These are phyloP conservation scores for Cataglyphis hispanica DNA, from an alignment of 1,140 invertebrate genomes.

Conservation along the genomic window DNA sequence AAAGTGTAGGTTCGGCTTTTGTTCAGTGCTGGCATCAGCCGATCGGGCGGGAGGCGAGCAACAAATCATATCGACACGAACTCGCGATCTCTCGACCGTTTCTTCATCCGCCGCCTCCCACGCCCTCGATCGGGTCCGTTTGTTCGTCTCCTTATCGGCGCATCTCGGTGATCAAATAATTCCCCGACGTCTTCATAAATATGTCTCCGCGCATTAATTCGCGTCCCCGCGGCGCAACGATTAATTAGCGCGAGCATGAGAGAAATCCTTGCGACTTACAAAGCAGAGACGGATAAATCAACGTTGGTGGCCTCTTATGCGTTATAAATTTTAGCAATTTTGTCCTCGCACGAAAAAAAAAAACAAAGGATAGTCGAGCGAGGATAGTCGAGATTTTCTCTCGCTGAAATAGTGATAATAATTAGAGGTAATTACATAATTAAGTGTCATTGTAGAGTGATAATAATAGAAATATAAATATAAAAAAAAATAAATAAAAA, in stretches of 20 bases:
- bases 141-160: constrained; percentile 31
- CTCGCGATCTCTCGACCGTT: constrained; percentile 24
- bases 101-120: constrained; percentile 62
- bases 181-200: constrained; percentile 57
- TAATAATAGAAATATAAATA: neutral
- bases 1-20: constrained; percentile 64
- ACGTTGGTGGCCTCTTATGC: constrained; percentile 10
- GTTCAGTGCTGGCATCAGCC: constrained; percentile 28
- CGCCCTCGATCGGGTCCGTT: constrained; percentile 59
- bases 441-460: neutral
- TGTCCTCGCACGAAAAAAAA: neutral
- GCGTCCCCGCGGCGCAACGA: constrained; percentile 17
- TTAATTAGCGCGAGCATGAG: constrained; percentile 57
- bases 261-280: constrained; percentile 10
- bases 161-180: constrained; percentile 20
- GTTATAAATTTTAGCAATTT: constrained; percentile 43
- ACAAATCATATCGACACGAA: constrained; percentile 73
- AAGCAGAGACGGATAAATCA: constrained; percentile 29
- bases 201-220: constrained; percentile 17
- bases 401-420: neutral
- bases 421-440: neutral
- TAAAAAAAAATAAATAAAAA: neutral
- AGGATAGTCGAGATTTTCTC: too few relatives aligned
- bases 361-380: neutral
- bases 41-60: constrained; percentile 34